Evolutionary conservation across 2,888 invertebrate genomes (phyloP).

Genomic region (Perizoma flavofasciatum): DNA sequence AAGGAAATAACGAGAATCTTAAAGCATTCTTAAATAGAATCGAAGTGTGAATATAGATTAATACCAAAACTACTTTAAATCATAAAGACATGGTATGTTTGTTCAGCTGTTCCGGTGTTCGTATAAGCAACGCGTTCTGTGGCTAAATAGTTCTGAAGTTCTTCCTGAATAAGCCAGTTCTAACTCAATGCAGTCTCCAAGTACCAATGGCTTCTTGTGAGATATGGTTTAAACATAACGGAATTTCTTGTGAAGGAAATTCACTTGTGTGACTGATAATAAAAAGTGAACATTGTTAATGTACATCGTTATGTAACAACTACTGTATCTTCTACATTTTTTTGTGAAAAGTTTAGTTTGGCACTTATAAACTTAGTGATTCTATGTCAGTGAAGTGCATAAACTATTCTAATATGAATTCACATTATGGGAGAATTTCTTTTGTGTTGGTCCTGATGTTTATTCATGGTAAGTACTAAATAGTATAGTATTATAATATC

Average conservation of each 20-base stretch:
- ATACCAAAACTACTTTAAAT: conserved; percentile 23
- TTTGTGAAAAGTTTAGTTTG: too few relatives aligned
- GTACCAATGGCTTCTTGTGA: conserved; percentile 18
- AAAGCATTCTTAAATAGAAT: neutral
- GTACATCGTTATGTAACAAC: neutral
- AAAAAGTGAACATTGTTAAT: neutral
- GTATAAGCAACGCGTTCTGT: conserved; percentile 40
- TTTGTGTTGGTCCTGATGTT: conserved; percentile 44
- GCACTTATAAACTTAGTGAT: neutral
- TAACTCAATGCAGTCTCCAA: neutral
- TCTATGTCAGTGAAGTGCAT: conserved; percentile 7
- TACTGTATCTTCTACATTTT: neutral
- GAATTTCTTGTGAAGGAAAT: neutral
- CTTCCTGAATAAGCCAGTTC: conserved; percentile 14
- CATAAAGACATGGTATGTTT: conserved; percentile 50
- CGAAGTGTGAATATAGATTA: neutral
- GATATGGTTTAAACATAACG: conserved; percentile 22
- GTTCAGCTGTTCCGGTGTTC: conserved; percentile 54
- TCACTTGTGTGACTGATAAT: neutral
- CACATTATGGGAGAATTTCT: conserved; percentile 42
- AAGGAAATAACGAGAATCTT: neutral
- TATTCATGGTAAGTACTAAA: conserved; percentile 52
- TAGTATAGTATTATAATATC: too few relatives aligned
- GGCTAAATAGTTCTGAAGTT: conserved; percentile 40
- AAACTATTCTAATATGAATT: conserved; percentile 47